Evolutionary conservation across 2,888 invertebrate species (phyloP).

Genomic region (Phyllotreta cruciferae): DNA sequence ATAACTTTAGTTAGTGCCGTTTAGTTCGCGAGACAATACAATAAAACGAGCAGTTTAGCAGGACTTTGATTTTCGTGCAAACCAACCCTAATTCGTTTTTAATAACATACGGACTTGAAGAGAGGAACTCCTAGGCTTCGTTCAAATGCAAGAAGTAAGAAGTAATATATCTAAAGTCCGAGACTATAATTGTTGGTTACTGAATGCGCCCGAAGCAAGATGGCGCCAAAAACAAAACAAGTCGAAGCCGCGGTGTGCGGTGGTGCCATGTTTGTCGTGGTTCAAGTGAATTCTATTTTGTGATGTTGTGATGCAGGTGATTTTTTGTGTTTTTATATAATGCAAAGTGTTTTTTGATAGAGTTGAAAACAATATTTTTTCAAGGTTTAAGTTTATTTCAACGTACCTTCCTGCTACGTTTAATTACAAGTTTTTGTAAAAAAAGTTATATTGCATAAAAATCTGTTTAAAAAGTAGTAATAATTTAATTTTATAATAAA

Average conservation of each 20-base stretch:
- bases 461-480: no score
- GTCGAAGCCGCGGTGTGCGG: constrained; percentile 36
- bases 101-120: constrained; percentile 41
- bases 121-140: constrained; percentile 26
- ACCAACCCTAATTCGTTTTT: constrained; percentile 47
- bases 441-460: no score
- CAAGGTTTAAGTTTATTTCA: neutral
- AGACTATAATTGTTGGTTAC: constrained; percentile 58
- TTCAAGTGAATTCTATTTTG: constrained; percentile 1
- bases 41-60: neutral
- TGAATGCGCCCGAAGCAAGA: constrained; percentile 54
- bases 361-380: no score
- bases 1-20: neutral
- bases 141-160: constrained; percentile 42
- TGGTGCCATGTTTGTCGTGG: constrained; percentile 27
- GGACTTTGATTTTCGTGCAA: constrained; percentile 15
- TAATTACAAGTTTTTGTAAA: no score
- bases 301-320: constrained; percentile 14
- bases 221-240: constrained; percentile 59
- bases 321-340: neutral
- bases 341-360: neutral
- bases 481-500: no score
- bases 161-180: constrained; percentile 57
- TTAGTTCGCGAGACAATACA: constrained; percentile 20
- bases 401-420: neutral